phyloP scores from a whole-genome alignment of 2,797 vertebrate species.

The Balearica regulorum region DNA sequence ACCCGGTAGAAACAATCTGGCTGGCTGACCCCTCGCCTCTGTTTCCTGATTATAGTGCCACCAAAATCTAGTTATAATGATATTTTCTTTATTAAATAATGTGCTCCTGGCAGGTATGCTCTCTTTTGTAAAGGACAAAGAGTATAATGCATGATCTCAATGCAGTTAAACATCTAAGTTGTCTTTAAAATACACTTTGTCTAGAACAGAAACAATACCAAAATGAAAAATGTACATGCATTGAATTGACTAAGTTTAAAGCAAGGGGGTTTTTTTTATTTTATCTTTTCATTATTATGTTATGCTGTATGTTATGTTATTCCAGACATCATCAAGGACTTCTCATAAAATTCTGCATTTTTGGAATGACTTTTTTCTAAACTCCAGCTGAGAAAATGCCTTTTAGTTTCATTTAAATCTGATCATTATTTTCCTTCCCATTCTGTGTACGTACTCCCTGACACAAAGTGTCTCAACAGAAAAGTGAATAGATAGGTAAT shows the following conservation, averaged over 20 bases:
- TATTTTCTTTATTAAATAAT: constrained; percentile 51
- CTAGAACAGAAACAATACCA: neutral
- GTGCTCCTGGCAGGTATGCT: neutral
- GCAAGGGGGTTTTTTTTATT: neutral
- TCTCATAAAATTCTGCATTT: constrained; percentile 52
- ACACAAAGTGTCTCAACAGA: constrained; percentile 46
- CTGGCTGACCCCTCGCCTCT: neutral
- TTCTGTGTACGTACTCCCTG: neutral
- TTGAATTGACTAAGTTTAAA: neutral
- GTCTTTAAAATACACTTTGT: neutral
- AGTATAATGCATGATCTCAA: constrained; percentile 5
- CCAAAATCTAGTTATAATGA: constrained; percentile 32
- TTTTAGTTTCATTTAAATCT: constrained; percentile 67
- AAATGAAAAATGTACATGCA: constrained; percentile 18
- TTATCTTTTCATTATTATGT: constrained; percentile 41
- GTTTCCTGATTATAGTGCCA: constrained; percentile 38
- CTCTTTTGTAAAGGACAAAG: constrained; percentile 33
- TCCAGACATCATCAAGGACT: constrained; percentile 29
- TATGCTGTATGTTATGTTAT: constrained; percentile 31
- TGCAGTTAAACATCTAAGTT: constrained; percentile 11
- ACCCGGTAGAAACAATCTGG: neutral
- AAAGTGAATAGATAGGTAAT: constrained; percentile 9
- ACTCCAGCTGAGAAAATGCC: constrained; percentile 70
- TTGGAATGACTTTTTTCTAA: constrained; percentile 56
- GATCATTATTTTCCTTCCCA: constrained; percentile 65